Conservation (phyloP, 2,113 vertebrate genomes). For the Casuarius casuarius region DNA sequence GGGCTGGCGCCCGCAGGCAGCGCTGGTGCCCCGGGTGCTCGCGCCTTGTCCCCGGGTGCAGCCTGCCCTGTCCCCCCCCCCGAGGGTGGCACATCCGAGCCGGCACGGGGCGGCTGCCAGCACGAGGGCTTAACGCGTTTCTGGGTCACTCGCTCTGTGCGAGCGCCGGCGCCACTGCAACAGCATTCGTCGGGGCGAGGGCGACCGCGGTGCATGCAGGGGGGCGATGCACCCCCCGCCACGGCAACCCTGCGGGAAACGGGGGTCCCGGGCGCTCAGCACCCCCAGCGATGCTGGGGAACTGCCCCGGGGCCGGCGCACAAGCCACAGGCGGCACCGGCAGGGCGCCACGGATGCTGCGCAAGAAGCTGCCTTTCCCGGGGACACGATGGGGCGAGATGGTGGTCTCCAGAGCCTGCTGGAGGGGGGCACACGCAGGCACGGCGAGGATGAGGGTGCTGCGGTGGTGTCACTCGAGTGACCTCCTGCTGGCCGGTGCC, state of each 20-base stretch:
- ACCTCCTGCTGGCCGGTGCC: too few relatives aligned
- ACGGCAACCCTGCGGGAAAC: neutral
- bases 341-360: neutral
- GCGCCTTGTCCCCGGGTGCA: too few relatives aligned
- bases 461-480: too few relatives aligned
- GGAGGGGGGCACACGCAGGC: too few relatives aligned
- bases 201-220: neutral
- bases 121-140: accelerated
- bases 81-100: too few relatives aligned
- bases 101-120: neutral
- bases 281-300: neutral
- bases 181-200: neutral
- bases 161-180: neutral
- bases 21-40: too few relatives aligned
- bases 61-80: too few relatives aligned
- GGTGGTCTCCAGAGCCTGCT: too few relatives aligned
- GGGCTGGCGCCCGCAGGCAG: too few relatives aligned
- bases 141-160: accelerated
- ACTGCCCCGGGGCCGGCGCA: accelerated
- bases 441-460: too few relatives aligned
- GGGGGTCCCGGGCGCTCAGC: neutral
- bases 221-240: neutral
- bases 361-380: too few relatives aligned
- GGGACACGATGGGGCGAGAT: too few relatives aligned
- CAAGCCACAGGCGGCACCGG: accelerated